A percentile compares a stretch with the other conserved stretches of the same genome.
phyloP scores from a whole-genome alignment of 2,888 invertebrate genomes.

The Margaritifera margaritifera region DNA sequence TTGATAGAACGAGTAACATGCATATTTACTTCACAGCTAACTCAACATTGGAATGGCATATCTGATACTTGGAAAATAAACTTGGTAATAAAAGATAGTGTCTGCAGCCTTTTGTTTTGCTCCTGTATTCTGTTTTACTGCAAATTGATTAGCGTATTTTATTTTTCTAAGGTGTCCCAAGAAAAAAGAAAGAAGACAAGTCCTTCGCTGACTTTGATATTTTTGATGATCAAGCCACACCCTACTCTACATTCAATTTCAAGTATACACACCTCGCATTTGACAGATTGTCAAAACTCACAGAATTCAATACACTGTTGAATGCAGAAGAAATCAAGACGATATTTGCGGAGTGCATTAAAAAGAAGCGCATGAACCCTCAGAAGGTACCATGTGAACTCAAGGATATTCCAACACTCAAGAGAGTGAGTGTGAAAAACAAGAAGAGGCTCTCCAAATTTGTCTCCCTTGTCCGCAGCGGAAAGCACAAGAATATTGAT shows the following conservation, averaged over 20 bases:
- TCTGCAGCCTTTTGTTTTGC: neutral
- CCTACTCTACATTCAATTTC: constrained; percentile 75
- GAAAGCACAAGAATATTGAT: constrained; percentile 24
- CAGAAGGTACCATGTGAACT: constrained; percentile 44
- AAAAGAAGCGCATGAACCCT: constrained; percentile 46
- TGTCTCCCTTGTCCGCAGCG: constrained; percentile 35
- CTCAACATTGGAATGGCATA: too few species aligned
- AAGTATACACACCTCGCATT: constrained; percentile 71
- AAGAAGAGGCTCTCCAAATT: constrained; percentile 40
- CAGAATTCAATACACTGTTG: constrained; percentile 73
- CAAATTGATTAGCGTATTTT: neutral
- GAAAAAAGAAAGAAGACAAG: constrained; percentile 71
- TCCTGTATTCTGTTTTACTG: neutral
- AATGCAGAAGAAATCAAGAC: constrained; percentile 69
- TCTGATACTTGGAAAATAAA: neutral
- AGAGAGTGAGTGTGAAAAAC: constrained; percentile 50
- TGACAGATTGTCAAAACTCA: constrained; percentile 72
- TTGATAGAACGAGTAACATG: too few species aligned
- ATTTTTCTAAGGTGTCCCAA: constrained; percentile 66
- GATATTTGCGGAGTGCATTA: constrained; percentile 61
- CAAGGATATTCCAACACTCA: constrained; percentile 46
- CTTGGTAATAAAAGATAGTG: neutral
- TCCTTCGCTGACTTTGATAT: constrained; percentile 73
- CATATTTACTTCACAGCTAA: too few species aligned
- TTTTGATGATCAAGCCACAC: constrained; percentile 71